Base-by-base conservation (phyloP, 2,113 vertebrate genomes). In the Alaudala cheleensis region DNA sequence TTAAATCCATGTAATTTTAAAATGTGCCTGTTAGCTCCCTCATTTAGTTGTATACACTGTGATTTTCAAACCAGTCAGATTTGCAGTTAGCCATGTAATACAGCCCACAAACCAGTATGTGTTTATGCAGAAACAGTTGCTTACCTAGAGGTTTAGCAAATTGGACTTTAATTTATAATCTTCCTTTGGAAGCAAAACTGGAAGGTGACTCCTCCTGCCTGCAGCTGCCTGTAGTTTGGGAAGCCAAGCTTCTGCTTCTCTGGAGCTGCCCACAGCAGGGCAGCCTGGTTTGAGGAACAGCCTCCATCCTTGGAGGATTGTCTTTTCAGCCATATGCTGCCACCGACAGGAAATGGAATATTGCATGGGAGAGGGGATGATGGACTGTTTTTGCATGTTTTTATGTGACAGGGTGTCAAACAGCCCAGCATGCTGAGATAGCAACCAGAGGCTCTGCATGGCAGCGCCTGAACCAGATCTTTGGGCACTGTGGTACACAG, bases 81-180 rank as follows among this genome's bases (percentile, higher is more conserved):
- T 88, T 94, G 82, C 72, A 92, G 90, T 76, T 90, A 64, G 64
- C 82, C 20, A 6, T 93, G 90, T 88, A 92, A 90, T 26, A 50
- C 80, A 93, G 56, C 85, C 76, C 92, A 81, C 95, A 96, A 94
- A 93, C 76, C 58, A 90, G 90, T 31, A 67, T 57, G 61, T 94
- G 83, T 86, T 94, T 93, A 93, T 78, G 86, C 80, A 94, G 90
- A 86, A 93, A 83, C 80, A 95, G 82, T 88, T 88, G 86, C 95
- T 94, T 90, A 92, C 92, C 92, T 74, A 93, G 81, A 93, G 72
- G 72, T 95, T 96, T 74, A 90, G 42, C 69, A 94, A 93, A 90
- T 74, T 86, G 86, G 92, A 61, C 77, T 88, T 86, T 49, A 83
- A 90, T 92, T 93, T 88, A 74, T 90, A 88, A 88, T 77, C 87